Conservation (phyloP, 2,797 vertebrate genomes). For the Rhyacichthys aspro region DNA sequence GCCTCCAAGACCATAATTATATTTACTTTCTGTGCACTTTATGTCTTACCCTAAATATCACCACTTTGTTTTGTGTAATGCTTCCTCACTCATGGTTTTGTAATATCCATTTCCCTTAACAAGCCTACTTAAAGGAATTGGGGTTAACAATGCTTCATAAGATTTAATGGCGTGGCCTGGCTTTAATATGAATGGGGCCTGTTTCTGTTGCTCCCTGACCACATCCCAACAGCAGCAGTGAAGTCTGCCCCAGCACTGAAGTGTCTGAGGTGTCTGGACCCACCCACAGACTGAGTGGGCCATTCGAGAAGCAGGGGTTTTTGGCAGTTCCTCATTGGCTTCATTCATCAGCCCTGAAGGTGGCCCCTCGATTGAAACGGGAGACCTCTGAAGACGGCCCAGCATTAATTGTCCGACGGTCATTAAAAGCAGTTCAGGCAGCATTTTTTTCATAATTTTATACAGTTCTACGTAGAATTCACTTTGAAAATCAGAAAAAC, state of each 20-base stretch:
- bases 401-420: neutral
- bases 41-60: too few relatives aligned
- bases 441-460: neutral
- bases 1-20: too few relatives aligned
- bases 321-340: slow-evolving; percentile 14
- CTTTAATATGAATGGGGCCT: too few relatives aligned
- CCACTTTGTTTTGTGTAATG: too few relatives aligned
- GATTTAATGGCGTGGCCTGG: too few relatives aligned
- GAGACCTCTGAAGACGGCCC: neutral
- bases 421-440: neutral
- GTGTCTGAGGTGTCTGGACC: slow-evolving; percentile 2
- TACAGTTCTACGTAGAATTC: neutral
- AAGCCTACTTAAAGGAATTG: too few relatives aligned
- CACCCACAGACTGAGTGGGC: slow-evolving; percentile 5
- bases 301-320: slow-evolving; percentile 4
- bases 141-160: too few relatives aligned
- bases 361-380: slow-evolving; percentile 4
- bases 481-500: slow-evolving; percentile 3
- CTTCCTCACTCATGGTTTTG: too few relatives aligned
- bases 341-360: slow-evolving; percentile 10
- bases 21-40: too few relatives aligned
- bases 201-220: too few relatives aligned
- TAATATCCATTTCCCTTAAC: too few relatives aligned
- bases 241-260: neutral
- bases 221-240: neutral